Evolutionary conservation across 1,140 invertebrate genomes (phyloP).

Genomic region (Listronotus bonariensis): DNA sequence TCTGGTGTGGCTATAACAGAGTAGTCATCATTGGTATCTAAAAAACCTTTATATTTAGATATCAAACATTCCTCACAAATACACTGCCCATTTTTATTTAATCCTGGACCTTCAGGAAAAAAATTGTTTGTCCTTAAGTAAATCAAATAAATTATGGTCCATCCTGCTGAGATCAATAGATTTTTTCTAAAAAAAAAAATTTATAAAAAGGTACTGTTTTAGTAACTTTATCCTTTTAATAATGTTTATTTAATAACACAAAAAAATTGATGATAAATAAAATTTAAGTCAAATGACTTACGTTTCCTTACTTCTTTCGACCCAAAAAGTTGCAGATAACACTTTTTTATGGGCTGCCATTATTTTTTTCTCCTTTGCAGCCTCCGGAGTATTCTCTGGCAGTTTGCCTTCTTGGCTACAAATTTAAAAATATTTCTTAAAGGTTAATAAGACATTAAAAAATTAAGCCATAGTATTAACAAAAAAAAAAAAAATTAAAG

Average conservation of each 20-base stretch:
- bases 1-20: conserved; percentile 22
- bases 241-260: too few species aligned
- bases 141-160: conserved; percentile 43
- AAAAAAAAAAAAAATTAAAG: conserved; percentile 1
- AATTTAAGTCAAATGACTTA: conserved; percentile 20
- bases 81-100: conserved; percentile 46
- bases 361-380: conserved; percentile 19
- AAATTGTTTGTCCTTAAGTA: conserved; percentile 42
- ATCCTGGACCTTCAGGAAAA: conserved; percentile 37
- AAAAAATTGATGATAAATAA: too few species aligned
- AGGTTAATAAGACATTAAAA: too few species aligned
- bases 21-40: conserved; percentile 33
- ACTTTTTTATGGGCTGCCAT: conserved; percentile 39
- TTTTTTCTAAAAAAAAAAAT: conserved; percentile 37
- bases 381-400: conserved; percentile 20
- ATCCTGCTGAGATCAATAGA: conserved; percentile 38
- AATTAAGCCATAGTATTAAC: neutral
- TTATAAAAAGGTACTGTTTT: too few species aligned
- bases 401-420: conserved; percentile 26
- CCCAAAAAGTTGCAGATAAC: conserved; percentile 43
- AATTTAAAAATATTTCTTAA: too few species aligned
- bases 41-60: conserved; percentile 38
- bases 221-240: too few species aligned
- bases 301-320: conserved; percentile 40
- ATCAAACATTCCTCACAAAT: conserved; percentile 49